Conservation (phyloP, 2,888 invertebrate species). For the Andricus curvator region DNA sequence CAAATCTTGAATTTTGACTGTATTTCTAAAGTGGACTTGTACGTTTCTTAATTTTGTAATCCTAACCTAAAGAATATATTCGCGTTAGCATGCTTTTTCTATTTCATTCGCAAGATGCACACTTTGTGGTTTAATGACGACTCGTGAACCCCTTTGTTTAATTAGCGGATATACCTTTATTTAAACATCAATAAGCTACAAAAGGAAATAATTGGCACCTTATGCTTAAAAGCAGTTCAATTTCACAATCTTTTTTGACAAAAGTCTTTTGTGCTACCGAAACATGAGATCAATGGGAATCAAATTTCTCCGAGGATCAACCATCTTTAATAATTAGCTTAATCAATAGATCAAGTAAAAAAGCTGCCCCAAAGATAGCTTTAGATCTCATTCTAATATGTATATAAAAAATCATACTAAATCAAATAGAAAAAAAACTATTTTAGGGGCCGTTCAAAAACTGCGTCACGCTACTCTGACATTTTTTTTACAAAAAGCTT, state of each 20-base stretch:
- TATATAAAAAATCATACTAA: background rate
- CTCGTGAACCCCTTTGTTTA: slow-evolving; percentile 45
- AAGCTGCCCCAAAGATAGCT: background rate
- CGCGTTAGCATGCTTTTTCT: background rate
- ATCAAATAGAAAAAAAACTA: background rate
- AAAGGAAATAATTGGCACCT: slow-evolving; percentile 55
- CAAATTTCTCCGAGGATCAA: background rate
- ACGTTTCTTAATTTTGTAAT: background rate
- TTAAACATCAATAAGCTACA: slow-evolving; percentile 71
- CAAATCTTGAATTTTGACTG: slow-evolving; percentile 41
- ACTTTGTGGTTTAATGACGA: slow-evolving; percentile 15
- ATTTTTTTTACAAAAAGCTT: no score
- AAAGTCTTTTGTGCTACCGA: slow-evolving; percentile 23
- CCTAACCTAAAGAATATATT: background rate
- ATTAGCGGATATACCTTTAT: slow-evolving; percentile 66
- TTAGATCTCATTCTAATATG: background rate
- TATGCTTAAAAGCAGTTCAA: slow-evolving; percentile 31
- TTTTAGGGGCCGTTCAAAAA: no score
- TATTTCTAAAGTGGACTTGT: slow-evolving; percentile 26
- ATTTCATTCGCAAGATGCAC: slow-evolving; percentile 35
- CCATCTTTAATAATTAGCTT: background rate
- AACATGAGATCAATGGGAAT: slow-evolving; percentile 19
- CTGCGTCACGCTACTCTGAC: no score
- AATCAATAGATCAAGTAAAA: background rate
- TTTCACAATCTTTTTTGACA: slow-evolving; percentile 14